Evolutionary conservation across 2,113 vertebrate genomes (phyloP).

Genomic region (Rutilus rutilus): DNA sequence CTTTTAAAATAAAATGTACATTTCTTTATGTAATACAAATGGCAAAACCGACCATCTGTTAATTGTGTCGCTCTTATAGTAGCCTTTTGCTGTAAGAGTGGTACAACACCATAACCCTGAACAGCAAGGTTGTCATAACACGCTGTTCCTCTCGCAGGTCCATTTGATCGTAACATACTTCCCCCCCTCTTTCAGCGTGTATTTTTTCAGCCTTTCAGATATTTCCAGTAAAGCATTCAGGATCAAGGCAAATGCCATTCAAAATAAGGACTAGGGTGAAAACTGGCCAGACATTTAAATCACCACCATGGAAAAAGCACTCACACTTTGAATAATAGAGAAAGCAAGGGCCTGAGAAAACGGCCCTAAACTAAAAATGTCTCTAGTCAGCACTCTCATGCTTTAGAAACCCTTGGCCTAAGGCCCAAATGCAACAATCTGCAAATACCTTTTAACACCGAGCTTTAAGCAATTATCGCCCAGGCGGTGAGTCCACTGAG

Average conservation of each 20-base stretch:
- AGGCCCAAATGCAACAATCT: constrained; percentile 39
- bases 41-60: background rate
- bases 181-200: background rate
- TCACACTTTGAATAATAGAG: constrained; percentile 44
- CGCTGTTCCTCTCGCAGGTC: background rate
- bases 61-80: background rate
- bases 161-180: background rate
- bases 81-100: background rate
- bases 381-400: constrained; percentile 41
- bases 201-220: constrained; percentile 12
- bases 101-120: background rate
- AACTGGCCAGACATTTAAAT: constrained; percentile 32
- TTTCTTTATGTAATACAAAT: background rate
- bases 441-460: constrained; percentile 55
- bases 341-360: constrained; percentile 11
- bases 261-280: constrained; percentile 3
- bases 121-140: constrained; percentile 5
- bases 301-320: constrained; percentile 31
- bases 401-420: constrained; percentile 32
- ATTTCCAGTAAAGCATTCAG: constrained; percentile 7
- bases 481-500: constrained; percentile 23
- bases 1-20: background rate
- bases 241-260: constrained; percentile 31
- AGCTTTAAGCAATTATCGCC: constrained; percentile 50
- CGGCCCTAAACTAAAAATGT: constrained; percentile 40